Evolutionary conservation across 2,888 invertebrate species (phyloP), one percentile per base, ranked within the genome.

Genomic region (Caenorhabditis sp.): DNA sequence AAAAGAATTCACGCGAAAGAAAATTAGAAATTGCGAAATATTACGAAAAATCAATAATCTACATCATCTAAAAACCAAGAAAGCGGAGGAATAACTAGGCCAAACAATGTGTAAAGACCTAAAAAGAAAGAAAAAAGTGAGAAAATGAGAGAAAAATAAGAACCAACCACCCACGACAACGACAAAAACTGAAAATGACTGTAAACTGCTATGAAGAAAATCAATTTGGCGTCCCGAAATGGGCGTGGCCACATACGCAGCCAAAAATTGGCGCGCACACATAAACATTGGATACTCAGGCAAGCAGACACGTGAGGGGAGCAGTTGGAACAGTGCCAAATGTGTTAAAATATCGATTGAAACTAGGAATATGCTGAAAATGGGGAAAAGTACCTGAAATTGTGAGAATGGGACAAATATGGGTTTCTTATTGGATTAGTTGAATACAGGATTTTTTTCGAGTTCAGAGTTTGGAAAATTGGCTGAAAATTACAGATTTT

Each of bases 291-390:
- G 59, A 59, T 59, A 59, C 59, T 59, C 59, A 59, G 59, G 17
- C 59, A 59, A 59, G 43, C 59, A 23, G 26, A 21, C 59, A 59
- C 59, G 59, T 59, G 59, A 59, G 59, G 59, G 23, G 49, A 38
- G 59, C 59, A 21, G 38, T 57, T 17, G 26, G n/a, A 56, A 25
- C 38, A 2, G 31, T 36, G 20, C 26, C 25, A 14, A 50, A 43
- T n/a, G 17, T 20, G 23, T 20, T 17, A 20, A 54, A 25, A 3
- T 49, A 62, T 62, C 62, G 54, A 54, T 62, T 31, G 53, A 62
- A 20, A 53, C 1, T 10, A 5, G 8, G 4, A 50, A 60, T 25
- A 8, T 17, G 5, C 17, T 25, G 21, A 21, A 52, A 27, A 1
- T 25, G 1, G n/a, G 12, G 17, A 17, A 27, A 25, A 50, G 25